These are phyloP conservation scores for Caenorhabditis macrosperma DNA, from an alignment of 2,888 invertebrate species.

Conservation along the genomic window DNA sequence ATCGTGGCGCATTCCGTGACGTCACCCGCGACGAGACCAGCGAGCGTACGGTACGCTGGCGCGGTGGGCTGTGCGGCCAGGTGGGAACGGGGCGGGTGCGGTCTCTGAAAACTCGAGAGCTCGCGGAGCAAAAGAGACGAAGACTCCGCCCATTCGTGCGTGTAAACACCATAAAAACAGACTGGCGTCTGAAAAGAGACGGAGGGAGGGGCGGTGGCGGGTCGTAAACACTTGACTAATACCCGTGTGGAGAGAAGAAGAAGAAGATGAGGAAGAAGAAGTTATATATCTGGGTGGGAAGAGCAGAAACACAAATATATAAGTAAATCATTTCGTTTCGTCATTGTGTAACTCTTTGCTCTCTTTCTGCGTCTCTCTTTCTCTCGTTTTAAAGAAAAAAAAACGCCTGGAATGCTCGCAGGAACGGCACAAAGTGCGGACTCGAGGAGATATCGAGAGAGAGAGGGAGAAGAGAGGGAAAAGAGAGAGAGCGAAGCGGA, in stretches of 20 bases:
- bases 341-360: slow-evolving; percentile 17
- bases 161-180: slow-evolving; percentile 52
- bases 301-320: slow-evolving; percentile 16
- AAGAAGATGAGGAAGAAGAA: slow-evolving; percentile 9
- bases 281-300: neutral
- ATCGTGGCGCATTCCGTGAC: slow-evolving; percentile 69
- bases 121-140: neutral
- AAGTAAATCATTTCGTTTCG: slow-evolving; percentile 48
- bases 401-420: slow-evolving; percentile 33
- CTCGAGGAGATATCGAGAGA: no score
- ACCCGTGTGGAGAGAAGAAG: slow-evolving; percentile 14
- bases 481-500: slow-evolving; percentile 9
- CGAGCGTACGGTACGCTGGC: slow-evolving; percentile 13
- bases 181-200: slow-evolving; percentile 1
- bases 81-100: neutral
- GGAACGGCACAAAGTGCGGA: no score
- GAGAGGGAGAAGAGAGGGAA: slow-evolving; percentile 9
- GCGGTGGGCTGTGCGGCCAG: neutral
- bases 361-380: slow-evolving; percentile 11
- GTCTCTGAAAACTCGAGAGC: neutral
- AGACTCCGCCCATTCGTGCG: neutral
- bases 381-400: neutral
- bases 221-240: slow-evolving; percentile 58
- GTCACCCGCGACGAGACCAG: slow-evolving; percentile 34
- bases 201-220: slow-evolving; percentile 4